Conservation (phyloP, 2,113 vertebrate genomes). For the Progne subis region DNA sequence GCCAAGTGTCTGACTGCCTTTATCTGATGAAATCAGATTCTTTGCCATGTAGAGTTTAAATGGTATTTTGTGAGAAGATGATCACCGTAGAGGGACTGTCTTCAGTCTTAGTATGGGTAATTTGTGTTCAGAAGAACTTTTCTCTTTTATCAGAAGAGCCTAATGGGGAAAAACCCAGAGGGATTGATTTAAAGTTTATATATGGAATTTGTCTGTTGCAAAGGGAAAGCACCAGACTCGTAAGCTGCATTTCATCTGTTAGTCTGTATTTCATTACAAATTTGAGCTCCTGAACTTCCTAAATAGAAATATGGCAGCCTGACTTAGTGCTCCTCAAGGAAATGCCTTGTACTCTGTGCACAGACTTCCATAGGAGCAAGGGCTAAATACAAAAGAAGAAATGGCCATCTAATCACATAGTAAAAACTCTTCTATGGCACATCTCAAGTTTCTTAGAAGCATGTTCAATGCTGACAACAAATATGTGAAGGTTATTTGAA, state of each 20-base stretch:
- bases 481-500: not conserved
- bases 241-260: not conserved
- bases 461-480: not conserved
- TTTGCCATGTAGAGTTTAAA: not conserved
- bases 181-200: not conserved
- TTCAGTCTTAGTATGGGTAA: not conserved
- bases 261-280: not conserved
- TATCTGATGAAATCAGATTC: not conserved
- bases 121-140: not conserved
- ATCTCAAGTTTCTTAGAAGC: not conserved
- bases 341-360: not conserved
- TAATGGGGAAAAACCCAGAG: not conserved
- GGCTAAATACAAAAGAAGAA: not conserved
- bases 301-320: not conserved
- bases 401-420: not conserved
- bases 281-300: not conserved
- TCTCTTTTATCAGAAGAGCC: not conserved
- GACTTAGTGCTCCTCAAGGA: not conserved
- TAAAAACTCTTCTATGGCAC: not conserved
- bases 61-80: not conserved
- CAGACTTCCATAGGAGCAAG: not conserved
- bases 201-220: not conserved
- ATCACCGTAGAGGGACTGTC: not conserved
- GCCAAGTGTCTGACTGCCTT: not conserved
- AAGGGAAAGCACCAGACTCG: not conserved